A percentile compares a stretch with the other conserved stretches of the same genome.
phyloP scores from a whole-genome alignment of 2,797 vertebrate species.

The Chelon labrosus region DNA sequence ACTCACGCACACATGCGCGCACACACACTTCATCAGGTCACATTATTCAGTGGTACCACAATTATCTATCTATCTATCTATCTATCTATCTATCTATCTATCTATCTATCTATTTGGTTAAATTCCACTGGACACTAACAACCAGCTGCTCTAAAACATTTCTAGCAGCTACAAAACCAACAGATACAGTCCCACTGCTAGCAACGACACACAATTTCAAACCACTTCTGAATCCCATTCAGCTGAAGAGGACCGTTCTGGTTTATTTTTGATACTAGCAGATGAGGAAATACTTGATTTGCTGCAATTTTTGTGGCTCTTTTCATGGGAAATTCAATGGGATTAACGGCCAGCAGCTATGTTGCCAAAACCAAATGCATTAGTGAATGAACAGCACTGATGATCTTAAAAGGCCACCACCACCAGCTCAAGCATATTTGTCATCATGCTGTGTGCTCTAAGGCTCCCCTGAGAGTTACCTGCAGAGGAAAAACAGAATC shows the following conservation, averaged over 20 bases:
- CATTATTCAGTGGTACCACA: too few relatives aligned
- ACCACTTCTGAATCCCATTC: background rate
- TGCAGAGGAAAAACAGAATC: background rate
- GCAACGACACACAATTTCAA: background rate
- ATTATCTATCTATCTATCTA: too few relatives aligned
- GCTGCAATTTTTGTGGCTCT: background rate
- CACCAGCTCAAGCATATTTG: background rate
- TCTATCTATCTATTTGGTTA: background rate
- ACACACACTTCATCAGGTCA: too few relatives aligned
- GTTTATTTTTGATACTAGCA: background rate
- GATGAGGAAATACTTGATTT: background rate
- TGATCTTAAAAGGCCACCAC: background rate
- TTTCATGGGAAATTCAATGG: background rate
- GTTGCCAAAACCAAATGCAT: background rate
- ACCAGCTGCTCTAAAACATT: too few relatives aligned
- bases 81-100: too few relatives aligned
- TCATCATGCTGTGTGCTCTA: background rate
- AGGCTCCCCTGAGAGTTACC: background rate
- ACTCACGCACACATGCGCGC: too few relatives aligned
- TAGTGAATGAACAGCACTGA: background rate
- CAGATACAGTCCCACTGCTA: background rate
- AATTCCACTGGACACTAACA: conserved; percentile 6
- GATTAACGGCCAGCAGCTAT: background rate
- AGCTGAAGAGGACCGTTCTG: background rate
- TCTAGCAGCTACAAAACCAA: background rate